Evolutionary conservation across 2,113 vertebrate species (phyloP), one percentile per base, ranked within the genome.

Genomic region (Larimichthys polyactis): DNA sequence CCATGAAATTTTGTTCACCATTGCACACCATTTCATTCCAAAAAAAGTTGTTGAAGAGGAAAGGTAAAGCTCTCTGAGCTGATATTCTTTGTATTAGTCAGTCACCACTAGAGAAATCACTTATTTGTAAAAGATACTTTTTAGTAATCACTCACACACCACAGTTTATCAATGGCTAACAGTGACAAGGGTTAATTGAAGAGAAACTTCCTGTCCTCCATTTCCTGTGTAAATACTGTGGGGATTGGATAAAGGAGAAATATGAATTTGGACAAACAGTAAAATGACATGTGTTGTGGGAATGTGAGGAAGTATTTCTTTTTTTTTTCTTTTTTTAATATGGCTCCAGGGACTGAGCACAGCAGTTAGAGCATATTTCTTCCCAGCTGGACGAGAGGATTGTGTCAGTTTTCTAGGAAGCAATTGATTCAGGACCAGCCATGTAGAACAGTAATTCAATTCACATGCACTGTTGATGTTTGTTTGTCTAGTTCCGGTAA

Each of bases 361-460:
- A 82, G 22, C 55, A 36, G 62, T 74, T 58, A 46, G 67, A 70
- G 71, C 71, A 79, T 65, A 57, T 82, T 88, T 81, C 55, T 65
- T 69, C 77, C 79, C 74, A 80, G 77, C 55, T 84, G 83, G 77
- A 75, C 60, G 24, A 16, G 44, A 81, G 44, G n/a, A 24, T 72
- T 71, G 85, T 58, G 75, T 88, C 72, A 75, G 66, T 85, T 89
- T 91, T 75, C 81, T 65, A 10, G 72, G 80, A 83, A 85, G 43
- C 64, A 14, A 65, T 68, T 83, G 63, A 91, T 85, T 85, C 69
- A 44, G 43, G 58, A 79, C 52, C 64, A 65, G 48, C n/a, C 62
- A 68, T 78, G 36, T 52, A 60, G 60, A 82, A 71, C 81, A 48
- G 48, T 73, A 70, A 81, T 75, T 78, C 27, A 78, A 27, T 81